Base-by-base conservation (phyloP, 2,797 vertebrate species). In the Sebastes iracundus region DNA sequence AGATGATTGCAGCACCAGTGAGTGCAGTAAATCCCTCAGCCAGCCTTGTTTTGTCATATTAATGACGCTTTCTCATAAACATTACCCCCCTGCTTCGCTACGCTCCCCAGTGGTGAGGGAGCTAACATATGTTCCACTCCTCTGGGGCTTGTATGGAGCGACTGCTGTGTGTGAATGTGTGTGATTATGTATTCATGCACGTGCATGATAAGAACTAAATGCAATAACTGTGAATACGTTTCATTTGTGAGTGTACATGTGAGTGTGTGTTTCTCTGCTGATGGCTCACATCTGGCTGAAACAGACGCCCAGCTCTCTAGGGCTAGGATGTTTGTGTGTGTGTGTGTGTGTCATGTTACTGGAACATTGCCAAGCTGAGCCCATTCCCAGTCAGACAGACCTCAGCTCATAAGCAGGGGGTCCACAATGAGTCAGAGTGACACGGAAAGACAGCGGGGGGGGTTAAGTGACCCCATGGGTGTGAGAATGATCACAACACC, bases 11-110 rank as follows among this genome's bases (percentile, higher is more conserved):
- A 64, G 79, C 71, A 73, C 59, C 72, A 38, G 55, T 60, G 71
- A 81, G 82, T 52, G 71, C 73, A 49, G 64, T 88, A 91, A 94
- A 92, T 91, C 89, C 91, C 84, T 86, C 83, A 79, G 78, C 85
- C 85, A 84, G 83, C 79, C 94, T 92, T 87, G 90, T 91, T 93
- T 87, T 91, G 90, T 94, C 93, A 93, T 90, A 94, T 93, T 93
- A 92, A 93, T 87, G 90, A 90, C 18, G 49, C 59, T 72, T 55
- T 68, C 79, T 83, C 90, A 90, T 88, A 88, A 91, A 90, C 90
- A 91, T 79, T 77, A 80, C 79, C 88, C 83, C 61, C 85, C 87
- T 58, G 72, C 75, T 76, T 77, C 5, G 10, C 8, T 60, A 62
- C 69, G n/a, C 63, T 90, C 83, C 80, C 84, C 65, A 38, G 69